Evolutionary conservation across 2,888 invertebrate species (phyloP).

Genomic region (Selenia dentaria): DNA sequence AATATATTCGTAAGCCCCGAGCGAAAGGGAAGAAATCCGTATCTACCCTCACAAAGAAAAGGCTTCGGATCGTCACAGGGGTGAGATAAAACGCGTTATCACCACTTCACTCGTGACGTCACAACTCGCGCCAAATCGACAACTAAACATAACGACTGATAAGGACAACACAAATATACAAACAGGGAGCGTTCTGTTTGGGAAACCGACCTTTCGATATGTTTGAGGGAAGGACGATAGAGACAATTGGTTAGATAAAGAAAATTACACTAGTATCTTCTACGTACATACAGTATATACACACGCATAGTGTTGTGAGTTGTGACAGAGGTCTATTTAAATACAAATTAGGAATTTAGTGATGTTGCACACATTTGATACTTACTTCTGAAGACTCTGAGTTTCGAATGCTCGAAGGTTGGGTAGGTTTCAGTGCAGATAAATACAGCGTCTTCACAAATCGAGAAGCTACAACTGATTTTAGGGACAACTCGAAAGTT

Average conservation of each 20-base stretch:
- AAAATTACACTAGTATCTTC: no score
- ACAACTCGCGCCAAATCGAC: conserved; percentile 27
- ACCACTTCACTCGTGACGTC: conserved; percentile 32
- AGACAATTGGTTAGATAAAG: conserved; percentile 5
- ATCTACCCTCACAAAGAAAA: conserved; percentile 25
- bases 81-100: conserved; percentile 36
- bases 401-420: no score
- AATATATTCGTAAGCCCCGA: conserved; percentile 3
- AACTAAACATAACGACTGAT: conserved; percentile 40
- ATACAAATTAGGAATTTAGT: no score
- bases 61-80: conserved; percentile 30
- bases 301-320: no score
- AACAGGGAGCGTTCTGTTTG: conserved; percentile 19
- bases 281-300: no score
- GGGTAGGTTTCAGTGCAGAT: no score
- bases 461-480: no score
- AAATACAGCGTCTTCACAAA: no score
- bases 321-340: no score
- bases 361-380: no score
- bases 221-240: conserved; percentile 6
- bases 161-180: conserved; percentile 29
- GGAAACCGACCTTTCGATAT: conserved; percentile 13
- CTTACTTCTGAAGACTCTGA: no score
- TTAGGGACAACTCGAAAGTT: no score
- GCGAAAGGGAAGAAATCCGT: conserved; percentile 2